phyloP scores from a whole-genome alignment of 2,888 invertebrate genomes.

The Camptogramma bilineatum region DNA sequence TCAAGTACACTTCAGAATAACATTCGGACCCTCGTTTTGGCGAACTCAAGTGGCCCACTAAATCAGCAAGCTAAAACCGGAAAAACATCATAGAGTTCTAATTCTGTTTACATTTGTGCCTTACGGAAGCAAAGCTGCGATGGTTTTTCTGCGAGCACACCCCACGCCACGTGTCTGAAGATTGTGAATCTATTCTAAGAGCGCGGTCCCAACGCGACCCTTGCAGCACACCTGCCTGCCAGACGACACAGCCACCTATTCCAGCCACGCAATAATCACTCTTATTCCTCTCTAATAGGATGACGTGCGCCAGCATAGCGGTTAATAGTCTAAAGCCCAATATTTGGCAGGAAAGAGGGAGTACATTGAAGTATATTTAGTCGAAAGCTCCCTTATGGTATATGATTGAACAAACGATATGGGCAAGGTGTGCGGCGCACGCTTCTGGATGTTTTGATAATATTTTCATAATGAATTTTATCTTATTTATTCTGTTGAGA shows the following conservation, averaged over 20 bases:
- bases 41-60: conserved; percentile 67
- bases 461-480: conserved; percentile 53
- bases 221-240: conserved; percentile 79
- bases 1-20: conserved; percentile 47
- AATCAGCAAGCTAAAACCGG: conserved; percentile 76
- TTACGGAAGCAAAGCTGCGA: conserved; percentile 79
- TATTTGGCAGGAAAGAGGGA: conserved; percentile 85
- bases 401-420: conserved; percentile 81
- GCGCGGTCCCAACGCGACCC: conserved; percentile 73
- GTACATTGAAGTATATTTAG: conserved; percentile 84
- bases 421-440: conserved; percentile 78
- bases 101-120: conserved; percentile 81
- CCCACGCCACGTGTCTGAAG: conserved; percentile 80
- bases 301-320: conserved; percentile 39
- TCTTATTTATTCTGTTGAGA: conserved; percentile 43
- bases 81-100: conserved; percentile 82
- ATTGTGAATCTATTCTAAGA: conserved; percentile 79
- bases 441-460: conserved; percentile 59
- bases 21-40: conserved; percentile 60
- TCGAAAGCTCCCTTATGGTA: conserved; percentile 74
- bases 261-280: conserved; percentile 45
- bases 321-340: conserved; percentile 62
- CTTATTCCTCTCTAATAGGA: conserved; percentile 56
- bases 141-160: conserved; percentile 77
- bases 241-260: conserved; percentile 48